Evolutionary conservation across 2,888 invertebrate genomes (phyloP).

Genomic region (Osedax frankpressi): DNA sequence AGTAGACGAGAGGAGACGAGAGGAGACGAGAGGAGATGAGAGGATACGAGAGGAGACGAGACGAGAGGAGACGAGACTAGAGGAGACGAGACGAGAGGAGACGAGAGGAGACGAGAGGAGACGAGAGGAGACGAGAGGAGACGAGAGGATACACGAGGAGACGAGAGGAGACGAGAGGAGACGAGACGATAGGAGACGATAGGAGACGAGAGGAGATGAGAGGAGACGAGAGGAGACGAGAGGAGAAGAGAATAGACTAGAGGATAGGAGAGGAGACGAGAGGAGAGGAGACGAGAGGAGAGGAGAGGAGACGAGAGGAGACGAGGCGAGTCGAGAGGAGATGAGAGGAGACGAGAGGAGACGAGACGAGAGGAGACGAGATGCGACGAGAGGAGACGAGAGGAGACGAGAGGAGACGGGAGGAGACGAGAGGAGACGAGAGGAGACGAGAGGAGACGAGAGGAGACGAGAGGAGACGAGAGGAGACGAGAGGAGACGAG

Average conservation of each 20-base stretch:
- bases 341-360: slow-evolving; percentile 2
- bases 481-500: slow-evolving; percentile 4
- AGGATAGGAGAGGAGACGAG: too few relatives aligned
- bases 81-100: too few relatives aligned
- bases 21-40: too few relatives aligned
- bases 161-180: neutral
- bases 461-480: slow-evolving; percentile 4
- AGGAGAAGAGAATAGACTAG: too few relatives aligned
- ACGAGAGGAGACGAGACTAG: neutral
- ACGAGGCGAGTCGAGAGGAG: too few relatives aligned
- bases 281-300: too few relatives aligned
- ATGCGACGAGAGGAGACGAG: slow-evolving; percentile 1
- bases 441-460: slow-evolving; percentile 4
- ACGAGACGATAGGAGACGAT: neutral
- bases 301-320: too few relatives aligned
- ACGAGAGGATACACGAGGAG: neutral
- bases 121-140: neutral
- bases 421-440: slow-evolving; percentile 4
- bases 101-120: neutral
- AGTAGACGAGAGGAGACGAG: too few relatives aligned
- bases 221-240: too few relatives aligned
- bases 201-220: neutral
- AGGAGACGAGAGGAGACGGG: slow-evolving; percentile 2
- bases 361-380: slow-evolving; percentile 4
- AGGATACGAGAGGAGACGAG: neutral